phyloP scores from a whole-genome alignment of 2,888 invertebrate species.

The Nezara viridula region DNA sequence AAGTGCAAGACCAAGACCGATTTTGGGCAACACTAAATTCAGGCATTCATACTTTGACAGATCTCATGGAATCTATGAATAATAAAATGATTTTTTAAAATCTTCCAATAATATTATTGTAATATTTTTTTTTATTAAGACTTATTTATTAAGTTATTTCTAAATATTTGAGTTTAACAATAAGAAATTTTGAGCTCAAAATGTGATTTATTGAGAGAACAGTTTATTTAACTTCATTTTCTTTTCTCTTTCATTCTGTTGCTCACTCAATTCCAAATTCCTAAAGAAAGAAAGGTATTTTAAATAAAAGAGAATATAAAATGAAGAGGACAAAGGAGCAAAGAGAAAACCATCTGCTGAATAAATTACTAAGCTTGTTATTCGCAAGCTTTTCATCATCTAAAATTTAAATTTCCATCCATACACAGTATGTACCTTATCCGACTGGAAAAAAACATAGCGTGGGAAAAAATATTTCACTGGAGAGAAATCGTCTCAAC shows the following conservation, averaged over 20 bases:
- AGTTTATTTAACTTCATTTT: neutral
- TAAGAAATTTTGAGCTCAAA: too few relatives aligned
- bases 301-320: conserved; percentile 31
- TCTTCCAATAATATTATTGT: too few relatives aligned
- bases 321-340: neutral
- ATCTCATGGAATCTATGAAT: too few relatives aligned
- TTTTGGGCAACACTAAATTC: too few relatives aligned
- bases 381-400: conserved; percentile 15
- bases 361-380: conserved; percentile 26
- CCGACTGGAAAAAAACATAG: neutral
- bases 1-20: too few relatives aligned
- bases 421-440: neutral
- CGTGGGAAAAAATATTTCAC: neutral
- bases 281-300: neutral
- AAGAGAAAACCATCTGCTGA: neutral
- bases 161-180: too few relatives aligned
- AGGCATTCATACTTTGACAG: too few relatives aligned
- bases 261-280: neutral
- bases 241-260: neutral
- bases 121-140: too few relatives aligned
- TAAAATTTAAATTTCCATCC: conserved; percentile 34
- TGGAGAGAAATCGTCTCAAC: neutral
- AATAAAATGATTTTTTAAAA: too few relatives aligned
- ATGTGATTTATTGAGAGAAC: neutral
- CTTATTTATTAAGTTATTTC: too few relatives aligned